Conservation (phyloP, 37 sponge, comb jelly and placozoan species). For the Hexactinellida sp. region DNA sequence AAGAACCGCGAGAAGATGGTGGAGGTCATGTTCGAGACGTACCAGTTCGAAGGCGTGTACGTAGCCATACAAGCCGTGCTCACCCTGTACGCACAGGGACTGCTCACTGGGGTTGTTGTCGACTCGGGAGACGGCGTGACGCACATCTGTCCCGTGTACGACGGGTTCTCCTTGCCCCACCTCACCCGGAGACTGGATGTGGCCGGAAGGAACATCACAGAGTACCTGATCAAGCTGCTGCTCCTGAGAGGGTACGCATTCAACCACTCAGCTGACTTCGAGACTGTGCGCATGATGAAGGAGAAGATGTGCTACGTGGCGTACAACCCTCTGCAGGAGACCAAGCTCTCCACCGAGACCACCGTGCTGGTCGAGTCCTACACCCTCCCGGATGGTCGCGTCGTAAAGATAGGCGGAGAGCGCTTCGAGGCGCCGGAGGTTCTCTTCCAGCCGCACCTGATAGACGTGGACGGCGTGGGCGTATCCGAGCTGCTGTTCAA, state of each 20-base stretch:
- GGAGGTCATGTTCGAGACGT: constrained; percentile 97
- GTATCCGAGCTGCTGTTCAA: constrained; percentile 96
- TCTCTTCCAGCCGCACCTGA: constrained; percentile 96
- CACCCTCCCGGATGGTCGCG: constrained; percentile 90
- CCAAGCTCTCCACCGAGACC: constrained; percentile 84
- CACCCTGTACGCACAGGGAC: constrained; percentile 98
- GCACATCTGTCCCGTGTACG: constrained; percentile 97
- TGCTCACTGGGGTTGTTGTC: constrained; percentile 94
- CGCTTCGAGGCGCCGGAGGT: constrained; percentile 92
- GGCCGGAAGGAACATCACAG: constrained; percentile 93
- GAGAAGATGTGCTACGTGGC: constrained; percentile 96
- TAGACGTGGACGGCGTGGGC: constrained; percentile 85
- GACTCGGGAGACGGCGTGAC: constrained; percentile 98
- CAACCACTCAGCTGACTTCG: constrained; percentile 99
- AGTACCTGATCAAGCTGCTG: constrained; percentile 90
- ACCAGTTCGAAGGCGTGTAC: constrained; percentile 85
- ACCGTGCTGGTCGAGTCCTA: constrained; percentile 88
- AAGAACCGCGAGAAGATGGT: constrained; percentile 99
- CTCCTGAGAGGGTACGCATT: constrained; percentile 95
- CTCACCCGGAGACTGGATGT: constrained; percentile 88
- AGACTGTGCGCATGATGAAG: constrained; percentile 99
- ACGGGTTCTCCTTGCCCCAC: constrained; percentile 92
- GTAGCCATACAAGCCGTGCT: constrained; percentile 99
- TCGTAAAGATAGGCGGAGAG: constrained; percentile 95
- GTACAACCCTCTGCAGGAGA: constrained; percentile 92